Conservation (phyloP, 1,140 invertebrate species). For the Meloidogyne floridensis region DNA sequence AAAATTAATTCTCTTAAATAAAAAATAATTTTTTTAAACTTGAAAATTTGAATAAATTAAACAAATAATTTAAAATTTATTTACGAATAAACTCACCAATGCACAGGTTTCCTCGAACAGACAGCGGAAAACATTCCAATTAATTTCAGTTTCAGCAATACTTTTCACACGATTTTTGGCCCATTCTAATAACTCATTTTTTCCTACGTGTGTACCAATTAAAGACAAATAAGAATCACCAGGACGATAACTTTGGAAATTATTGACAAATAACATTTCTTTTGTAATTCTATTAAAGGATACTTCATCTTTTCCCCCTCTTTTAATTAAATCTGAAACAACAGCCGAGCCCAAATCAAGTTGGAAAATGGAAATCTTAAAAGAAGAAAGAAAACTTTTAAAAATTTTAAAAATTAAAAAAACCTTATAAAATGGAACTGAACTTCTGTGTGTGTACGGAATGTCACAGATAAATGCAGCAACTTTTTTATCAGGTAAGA, state of each 20-base stretch:
- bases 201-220: background rate
- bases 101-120: background rate
- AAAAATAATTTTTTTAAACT: too few relatives aligned
- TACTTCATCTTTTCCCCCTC: background rate
- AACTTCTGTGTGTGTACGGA: background rate
- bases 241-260: background rate
- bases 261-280: background rate
- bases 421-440: constrained; percentile 3
- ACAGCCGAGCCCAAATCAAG: background rate
- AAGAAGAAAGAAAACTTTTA: background rate
- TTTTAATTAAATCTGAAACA: constrained; percentile 1
- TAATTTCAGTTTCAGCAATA: background rate
- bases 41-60: background rate
- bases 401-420: background rate
- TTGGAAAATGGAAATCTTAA: background rate
- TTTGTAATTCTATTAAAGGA: background rate
- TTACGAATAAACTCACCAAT: background rate
- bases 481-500: background rate
- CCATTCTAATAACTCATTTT: background rate
- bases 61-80: too few relatives aligned
- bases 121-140: background rate
- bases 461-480: background rate
- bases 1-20: background rate
- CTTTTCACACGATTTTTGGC: background rate
- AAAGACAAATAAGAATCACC: background rate